phyloP scores from a whole-genome alignment of 1,140 invertebrate species.

The Meloidogyne chitwoodi region DNA sequence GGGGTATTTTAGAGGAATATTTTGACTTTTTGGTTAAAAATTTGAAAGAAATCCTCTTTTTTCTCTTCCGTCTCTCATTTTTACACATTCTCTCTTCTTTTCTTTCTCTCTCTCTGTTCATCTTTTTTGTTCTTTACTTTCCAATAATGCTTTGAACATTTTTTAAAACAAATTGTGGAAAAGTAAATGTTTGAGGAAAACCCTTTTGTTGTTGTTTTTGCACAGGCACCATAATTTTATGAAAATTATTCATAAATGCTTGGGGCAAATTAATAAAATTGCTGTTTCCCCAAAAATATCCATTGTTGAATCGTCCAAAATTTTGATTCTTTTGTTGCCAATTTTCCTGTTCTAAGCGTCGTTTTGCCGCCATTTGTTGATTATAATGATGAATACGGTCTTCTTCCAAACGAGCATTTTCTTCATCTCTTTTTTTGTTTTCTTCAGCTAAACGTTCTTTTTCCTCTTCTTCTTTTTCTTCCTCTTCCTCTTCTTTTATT shows the following conservation, averaged over 20 bases:
- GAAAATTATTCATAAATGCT: too few species aligned
- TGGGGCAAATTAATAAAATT: too few species aligned
- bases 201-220: neutral
- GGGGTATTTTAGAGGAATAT: neutral
- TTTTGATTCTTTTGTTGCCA: neutral
- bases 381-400: neutral
- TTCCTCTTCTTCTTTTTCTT: neutral
- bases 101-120: neutral
- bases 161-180: neutral
- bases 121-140: neutral
- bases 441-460: neutral
- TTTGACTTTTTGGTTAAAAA: neutral
- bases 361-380: neutral
- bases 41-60: neutral
- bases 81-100: neutral
- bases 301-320: neutral
- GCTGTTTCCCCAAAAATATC: too few species aligned
- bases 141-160: neutral
- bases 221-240: too few species aligned
- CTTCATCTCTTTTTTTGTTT: neutral
- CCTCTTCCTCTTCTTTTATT: neutral
- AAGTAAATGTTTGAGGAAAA: neutral
- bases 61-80: neutral
- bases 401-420: neutral
- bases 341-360: neutral